Evolutionary conservation across 2,888 invertebrate genomes (phyloP), one percentile per base, ranked within the genome.

Genomic region (Deilephila elpenor): DNA sequence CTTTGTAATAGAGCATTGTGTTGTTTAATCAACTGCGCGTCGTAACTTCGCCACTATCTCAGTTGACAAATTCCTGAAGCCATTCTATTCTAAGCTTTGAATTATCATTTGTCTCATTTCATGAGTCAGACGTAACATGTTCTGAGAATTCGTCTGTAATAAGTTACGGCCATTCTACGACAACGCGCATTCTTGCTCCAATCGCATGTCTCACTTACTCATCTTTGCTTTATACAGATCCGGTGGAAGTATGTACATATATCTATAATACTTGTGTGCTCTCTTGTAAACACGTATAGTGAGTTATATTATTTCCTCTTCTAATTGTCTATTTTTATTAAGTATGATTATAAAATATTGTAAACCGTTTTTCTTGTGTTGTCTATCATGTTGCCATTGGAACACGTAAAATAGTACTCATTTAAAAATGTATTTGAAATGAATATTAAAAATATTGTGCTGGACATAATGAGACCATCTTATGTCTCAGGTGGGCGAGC

Each of bases 71-170:
- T 88, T 87, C 87, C 86, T 83, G 80, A 78, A 82, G 82, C 79
- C 82, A 82, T 84, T 88, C 88, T 90, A 90, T 88, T 89, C 89
- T 84, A 83, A 83, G 86, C 82, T 84, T 85, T 86, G 84, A 88
- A 87, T 88, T 87, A 88, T 86, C 84, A 85, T 87, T 83, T 83
- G 84, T 85, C 82, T 82, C 85, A 83, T 86, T 84, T 83, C 81
- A 84, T 89, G 90, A 89, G 80, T 89, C 90, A 89, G 82, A 74
- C 84, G 81, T 82, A 80, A 83, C 85, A 80, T 83, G 86, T 90
- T 90, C 90, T 82, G 79, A 86, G 90, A 90, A 89, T 83, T 82
- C 80, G 80, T 83, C 79, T 80, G 86, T 82, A 84, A 85, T 85
- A 84, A 82, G 80, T 83, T 84, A 84, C 81, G 82, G 32, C 25